These are phyloP conservation scores for Oreochromis spilurus DNA, from an alignment of 2,113 vertebrate genomes.

Conservation along the genomic window DNA sequence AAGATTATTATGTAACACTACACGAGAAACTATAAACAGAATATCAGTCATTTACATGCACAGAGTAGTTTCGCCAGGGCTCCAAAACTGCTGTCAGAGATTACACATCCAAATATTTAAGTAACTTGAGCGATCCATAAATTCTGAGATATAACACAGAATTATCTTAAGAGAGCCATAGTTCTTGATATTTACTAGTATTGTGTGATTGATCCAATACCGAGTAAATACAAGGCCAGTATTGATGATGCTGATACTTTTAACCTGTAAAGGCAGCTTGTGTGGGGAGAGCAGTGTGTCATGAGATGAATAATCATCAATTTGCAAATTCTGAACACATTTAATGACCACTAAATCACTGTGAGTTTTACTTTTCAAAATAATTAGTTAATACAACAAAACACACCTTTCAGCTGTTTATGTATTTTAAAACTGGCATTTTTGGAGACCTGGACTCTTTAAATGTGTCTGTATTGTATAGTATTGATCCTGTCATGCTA, in stretches of 20 bases:
- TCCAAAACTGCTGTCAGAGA: neutral
- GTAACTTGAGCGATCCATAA: neutral
- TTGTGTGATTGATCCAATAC: neutral
- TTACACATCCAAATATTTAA: neutral
- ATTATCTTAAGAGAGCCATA: neutral
- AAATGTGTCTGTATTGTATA: neutral
- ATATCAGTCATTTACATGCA: neutral
- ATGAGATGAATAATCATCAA: neutral
- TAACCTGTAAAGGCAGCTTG: neutral
- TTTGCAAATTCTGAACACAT: fast-evolving
- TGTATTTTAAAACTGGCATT: neutral
- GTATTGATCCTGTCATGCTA: neutral
- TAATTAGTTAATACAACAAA: neutral
- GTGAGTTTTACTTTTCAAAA: neutral
- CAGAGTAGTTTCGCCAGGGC: neutral
- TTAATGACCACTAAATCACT: neutral
- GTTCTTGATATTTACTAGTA: neutral
- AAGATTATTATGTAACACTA: neutral
- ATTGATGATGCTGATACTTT: neutral
- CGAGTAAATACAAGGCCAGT: neutral
- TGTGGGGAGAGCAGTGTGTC: neutral
- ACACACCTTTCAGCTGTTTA: fast-evolving
- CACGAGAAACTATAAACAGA: neutral
- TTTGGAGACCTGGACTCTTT: neutral
- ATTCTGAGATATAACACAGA: no score